Base-by-base conservation (phyloP, 1,140 invertebrate genomes). In the Muscidifurax raptorellus region DNA sequence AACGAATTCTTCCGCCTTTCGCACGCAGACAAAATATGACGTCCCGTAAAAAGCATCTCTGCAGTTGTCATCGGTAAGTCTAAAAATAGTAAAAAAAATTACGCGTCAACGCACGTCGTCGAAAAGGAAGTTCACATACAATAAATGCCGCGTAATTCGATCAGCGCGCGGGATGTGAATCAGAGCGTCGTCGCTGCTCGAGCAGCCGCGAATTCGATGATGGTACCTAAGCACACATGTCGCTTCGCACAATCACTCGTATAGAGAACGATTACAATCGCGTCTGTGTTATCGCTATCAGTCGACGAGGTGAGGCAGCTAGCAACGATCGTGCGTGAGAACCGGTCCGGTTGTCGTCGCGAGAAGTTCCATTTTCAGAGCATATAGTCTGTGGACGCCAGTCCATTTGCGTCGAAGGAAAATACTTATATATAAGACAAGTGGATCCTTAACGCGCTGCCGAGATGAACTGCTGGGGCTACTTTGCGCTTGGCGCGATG, bases 401-500 rank as follows among this genome's bases (percentile, higher is more conserved):
- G n/a, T n/a, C n/a, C n/a, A n/a, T n/a, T n/a, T n/a, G n/a, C n/a
- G n/a, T n/a, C n/a, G n/a, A n/a, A n/a, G n/a, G 44, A 47, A 47
- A 47, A 47, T 2, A 13, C 44, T 47, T 13, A n/a, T n/a, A n/a
- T n/a, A n/a, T n/a, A n/a, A n/a, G n/a, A n/a, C 18, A 22, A 59
- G 22, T 0, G 52, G 1, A 47, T 59, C 18, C 15, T 7, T 4
- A 28, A 5, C 10, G 44, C 18, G n/a, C 76, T 78, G 36, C 13
- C 44, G 25, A 74, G 28, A 44, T 47, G 71, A 22, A 12, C 30
- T 75, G 3, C 27, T 64, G 82, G 69, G 18, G 22, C 5, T 64
- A 80, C 67, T 27, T 87, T 59, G 44, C 78, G 40, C 72, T 86
- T 47, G 0, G 6, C 28, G 32, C 83, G 12, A 64, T 75, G n/a